Evolutionary conservation across 1,140 invertebrate genomes (phyloP).

Genomic region (Diachasma alloeum): DNA sequence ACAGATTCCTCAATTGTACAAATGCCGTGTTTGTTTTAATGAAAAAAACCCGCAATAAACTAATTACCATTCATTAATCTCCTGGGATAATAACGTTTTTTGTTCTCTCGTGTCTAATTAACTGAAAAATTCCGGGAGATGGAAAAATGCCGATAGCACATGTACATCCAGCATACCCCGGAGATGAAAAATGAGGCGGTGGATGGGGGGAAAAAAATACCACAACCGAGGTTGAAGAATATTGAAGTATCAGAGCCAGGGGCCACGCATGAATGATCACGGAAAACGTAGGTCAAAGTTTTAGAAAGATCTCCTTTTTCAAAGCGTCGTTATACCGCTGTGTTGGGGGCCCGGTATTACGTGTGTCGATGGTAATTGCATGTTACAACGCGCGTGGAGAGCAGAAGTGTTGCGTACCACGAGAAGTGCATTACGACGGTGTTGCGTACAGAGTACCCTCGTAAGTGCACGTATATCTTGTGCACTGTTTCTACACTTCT

Average conservation of each 20-base stretch:
- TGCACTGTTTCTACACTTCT: background rate
- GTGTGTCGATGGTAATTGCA: slow-evolving; percentile 44
- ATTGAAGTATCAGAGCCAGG: background rate
- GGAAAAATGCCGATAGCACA: background rate
- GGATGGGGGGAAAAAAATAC: background rate
- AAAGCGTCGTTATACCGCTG: background rate
- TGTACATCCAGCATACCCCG: background rate
- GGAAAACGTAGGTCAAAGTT: slow-evolving; percentile 41
- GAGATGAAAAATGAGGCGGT: background rate
- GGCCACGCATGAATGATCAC: slow-evolving; percentile 25
- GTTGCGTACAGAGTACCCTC: slow-evolving; percentile 6
- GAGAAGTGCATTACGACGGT: slow-evolving; percentile 9
- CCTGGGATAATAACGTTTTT: background rate
- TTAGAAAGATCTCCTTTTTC: slow-evolving; percentile 30
- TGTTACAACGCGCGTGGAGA: slow-evolving; percentile 28
- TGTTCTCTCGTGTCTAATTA: background rate
- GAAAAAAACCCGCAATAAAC: background rate
- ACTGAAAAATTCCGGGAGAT: background rate
- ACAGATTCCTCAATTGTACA: background rate
- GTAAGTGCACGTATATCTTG: slow-evolving; percentile 1
- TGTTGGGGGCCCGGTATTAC: slow-evolving; percentile 22
- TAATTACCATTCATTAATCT: background rate
- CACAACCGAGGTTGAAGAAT: background rate
- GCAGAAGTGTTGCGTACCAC: slow-evolving; percentile 2
- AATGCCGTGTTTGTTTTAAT: background rate